Conservation (phyloP, 2,888 invertebrate genomes). For the Melangyna quadrimaculata region DNA sequence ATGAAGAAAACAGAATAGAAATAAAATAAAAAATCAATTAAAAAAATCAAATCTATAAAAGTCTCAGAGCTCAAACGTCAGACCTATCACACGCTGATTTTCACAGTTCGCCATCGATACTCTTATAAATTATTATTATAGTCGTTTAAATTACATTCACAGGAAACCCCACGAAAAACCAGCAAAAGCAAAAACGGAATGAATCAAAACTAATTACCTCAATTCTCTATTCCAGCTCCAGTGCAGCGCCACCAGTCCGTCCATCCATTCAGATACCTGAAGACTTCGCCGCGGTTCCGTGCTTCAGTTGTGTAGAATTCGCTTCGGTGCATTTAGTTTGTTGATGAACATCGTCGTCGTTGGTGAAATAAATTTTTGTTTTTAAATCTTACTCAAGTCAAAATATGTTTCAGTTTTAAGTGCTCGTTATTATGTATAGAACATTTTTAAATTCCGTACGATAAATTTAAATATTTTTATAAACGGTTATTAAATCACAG, state of each 20-base stretch:
- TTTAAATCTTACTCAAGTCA: neutral
- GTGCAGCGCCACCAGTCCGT: neutral
- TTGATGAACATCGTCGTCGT: conserved; percentile 72
- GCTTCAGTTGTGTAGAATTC: conserved; percentile 65
- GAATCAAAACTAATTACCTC: conserved; percentile 68
- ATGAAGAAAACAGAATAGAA: conserved; percentile 20
- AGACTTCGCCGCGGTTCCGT: conserved; percentile 64
- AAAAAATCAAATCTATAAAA: conserved; percentile 37
- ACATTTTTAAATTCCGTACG: conserved; percentile 6
- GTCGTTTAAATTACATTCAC: conserved; percentile 33
- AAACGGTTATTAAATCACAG: conserved; percentile 15
- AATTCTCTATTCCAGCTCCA: conserved; percentile 13
- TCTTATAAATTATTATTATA: neutral
- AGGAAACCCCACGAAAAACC: conserved; percentile 60
- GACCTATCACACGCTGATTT: conserved; percentile 42
- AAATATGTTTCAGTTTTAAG: neutral
- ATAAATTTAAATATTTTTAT: conserved; percentile 6
- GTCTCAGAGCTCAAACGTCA: conserved; percentile 25
- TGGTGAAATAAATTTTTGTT: conserved; percentile 53
- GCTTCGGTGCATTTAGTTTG: conserved; percentile 75
- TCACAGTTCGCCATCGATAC: conserved; percentile 35
- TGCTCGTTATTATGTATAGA: neutral
- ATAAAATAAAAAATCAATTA: conserved; percentile 35
- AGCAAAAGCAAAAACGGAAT: conserved; percentile 40
- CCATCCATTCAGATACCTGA: conserved; percentile 30